These are phyloP conservation scores for Callimorpha dominula DNA, from an alignment of 2,888 invertebrate species.

Conservation along the genomic window DNA sequence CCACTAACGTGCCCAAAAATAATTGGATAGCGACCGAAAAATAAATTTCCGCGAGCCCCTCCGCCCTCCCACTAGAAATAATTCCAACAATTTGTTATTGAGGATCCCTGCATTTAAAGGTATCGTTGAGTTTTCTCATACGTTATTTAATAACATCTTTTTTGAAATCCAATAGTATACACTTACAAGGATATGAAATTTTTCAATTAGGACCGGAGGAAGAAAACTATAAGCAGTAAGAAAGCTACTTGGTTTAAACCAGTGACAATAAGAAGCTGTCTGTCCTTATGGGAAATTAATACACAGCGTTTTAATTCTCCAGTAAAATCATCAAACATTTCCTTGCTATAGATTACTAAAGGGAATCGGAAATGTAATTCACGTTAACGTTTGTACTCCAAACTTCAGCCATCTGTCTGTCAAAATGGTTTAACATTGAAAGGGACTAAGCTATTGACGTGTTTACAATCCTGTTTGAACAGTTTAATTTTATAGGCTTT, in stretches of 20 bases:
- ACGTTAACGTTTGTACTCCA: conserved; percentile 45
- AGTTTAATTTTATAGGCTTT: not conserved
- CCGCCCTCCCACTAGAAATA: conserved; percentile 64
- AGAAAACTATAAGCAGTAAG: not conserved
- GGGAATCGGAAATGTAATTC: conserved; percentile 48
- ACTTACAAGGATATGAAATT: conserved; percentile 2
- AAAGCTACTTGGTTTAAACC: not conserved
- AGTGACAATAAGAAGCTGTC: not conserved
- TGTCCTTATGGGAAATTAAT: not conserved
- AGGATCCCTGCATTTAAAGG: conserved; percentile 68
- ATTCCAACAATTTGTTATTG: conserved; percentile 76
- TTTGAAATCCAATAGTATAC: conserved; percentile 12
- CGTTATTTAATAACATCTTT: conserved; percentile 54
- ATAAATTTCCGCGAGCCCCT: conserved; percentile 74
- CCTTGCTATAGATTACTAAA: not conserved
- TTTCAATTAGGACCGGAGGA: not conserved
- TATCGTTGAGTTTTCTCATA: conserved; percentile 42
- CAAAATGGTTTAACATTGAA: conserved; percentile 45
- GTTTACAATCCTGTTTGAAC: conserved; percentile 12
- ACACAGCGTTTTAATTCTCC: not conserved
- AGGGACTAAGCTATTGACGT: conserved; percentile 31
- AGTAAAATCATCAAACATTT: conserved; percentile 7
- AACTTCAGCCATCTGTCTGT: conserved; percentile 47
- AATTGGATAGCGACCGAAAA: conserved; percentile 83
- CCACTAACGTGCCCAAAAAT: conserved; percentile 82